These are phyloP conservation scores for Schrankia costaestrigalis DNA, from an alignment of 2,888 invertebrate genomes.

Conservation along the genomic window DNA sequence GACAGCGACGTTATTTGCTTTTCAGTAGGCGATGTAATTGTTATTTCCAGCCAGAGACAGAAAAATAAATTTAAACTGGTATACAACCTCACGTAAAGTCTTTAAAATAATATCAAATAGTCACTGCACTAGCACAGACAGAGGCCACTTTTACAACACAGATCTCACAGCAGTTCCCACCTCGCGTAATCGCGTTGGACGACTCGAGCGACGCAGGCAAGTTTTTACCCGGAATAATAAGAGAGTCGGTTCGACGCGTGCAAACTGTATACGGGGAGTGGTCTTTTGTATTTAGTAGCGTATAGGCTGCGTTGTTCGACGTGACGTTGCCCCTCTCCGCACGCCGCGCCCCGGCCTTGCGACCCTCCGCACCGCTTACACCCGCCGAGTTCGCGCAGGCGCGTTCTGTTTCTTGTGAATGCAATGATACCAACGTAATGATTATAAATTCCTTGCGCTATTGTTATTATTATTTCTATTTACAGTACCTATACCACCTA, in stretches of 20 bases:
- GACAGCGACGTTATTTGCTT: slow-evolving; percentile 53
- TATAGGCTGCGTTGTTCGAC: slow-evolving; percentile 73
- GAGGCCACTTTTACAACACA: slow-evolving; percentile 66
- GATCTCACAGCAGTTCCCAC: slow-evolving; percentile 65
- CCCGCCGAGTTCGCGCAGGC: slow-evolving; percentile 68
- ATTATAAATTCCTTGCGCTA: slow-evolving; percentile 30
- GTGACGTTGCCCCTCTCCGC: slow-evolving; percentile 70
- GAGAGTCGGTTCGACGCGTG: slow-evolving; percentile 25
- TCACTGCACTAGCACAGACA: slow-evolving; percentile 45
- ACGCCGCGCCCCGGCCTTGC: slow-evolving; percentile 71
- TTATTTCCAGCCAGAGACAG: slow-evolving; percentile 31
- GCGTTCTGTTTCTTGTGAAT: slow-evolving; percentile 65
- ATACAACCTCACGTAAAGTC: slow-evolving; percentile 17
- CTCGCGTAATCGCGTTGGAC: slow-evolving; percentile 74
- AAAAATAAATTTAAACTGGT: slow-evolving; percentile 21
- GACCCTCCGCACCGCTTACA: slow-evolving; percentile 60
- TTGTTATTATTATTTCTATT: slow-evolving; percentile 12
- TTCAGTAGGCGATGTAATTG: slow-evolving; percentile 26
- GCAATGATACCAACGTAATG: slow-evolving; percentile 56
- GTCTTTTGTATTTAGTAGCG: slow-evolving; percentile 56
- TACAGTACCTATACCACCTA: too few species aligned
- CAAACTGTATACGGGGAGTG: slow-evolving; percentile 16
- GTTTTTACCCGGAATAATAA: slow-evolving; percentile 49
- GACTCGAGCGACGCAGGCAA: slow-evolving; percentile 75
- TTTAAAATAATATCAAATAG: slow-evolving; percentile 38